Evolutionary conservation across 2,797 vertebrate species (phyloP), one percentile per base, ranked within the genome.

Genomic region (Acrossocheilus wenchowensis): DNA sequence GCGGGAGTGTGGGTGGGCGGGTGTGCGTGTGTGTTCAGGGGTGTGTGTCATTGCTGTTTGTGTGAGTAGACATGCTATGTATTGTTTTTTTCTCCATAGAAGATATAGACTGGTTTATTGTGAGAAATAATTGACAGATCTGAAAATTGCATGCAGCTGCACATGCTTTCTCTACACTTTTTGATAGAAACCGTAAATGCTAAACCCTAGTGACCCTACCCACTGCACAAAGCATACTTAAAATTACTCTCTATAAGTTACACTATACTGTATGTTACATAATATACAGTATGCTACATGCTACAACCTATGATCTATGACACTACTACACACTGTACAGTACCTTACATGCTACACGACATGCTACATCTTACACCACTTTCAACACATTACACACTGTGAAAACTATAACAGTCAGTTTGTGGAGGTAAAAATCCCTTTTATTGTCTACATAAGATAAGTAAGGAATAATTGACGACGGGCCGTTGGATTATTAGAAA

Each of bases 1-100:
- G 83, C 26, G 12, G 62, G 57, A 84, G 34, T 85, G 86, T 82
- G 64, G 86, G 48, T 81, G 82, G 54, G 39, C 8, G 36, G 30
- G 30, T 75, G 26, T 80, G 48, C 36, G 45, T 45, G 43, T 30
- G 19, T 66, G 80, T 48, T 80, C 78, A 62, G 54, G 11, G 6
- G 39, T 64, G 52, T 57, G 50, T 19, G 78, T 62, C 7, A 7
- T 79, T 79, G 7, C 5, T 14, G 43, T 50, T 45, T 80, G 26
- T 34, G 9, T 45, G 39, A 30, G 69, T 23, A 62, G 30, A 12
- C 17, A 45, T 75, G 57, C 43, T 45, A 43, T 57, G 15, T 52
- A 39, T 34, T 39, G 6, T 12, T 57, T 30, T 82, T 72, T 57
- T 43, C n/a, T 39, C 9, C 36, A 17, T 26, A 17, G 11, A 78